phyloP scores from a whole-genome alignment of 92 coral and sea anemone genomes.

The Parazoanthus darwini region DNA sequence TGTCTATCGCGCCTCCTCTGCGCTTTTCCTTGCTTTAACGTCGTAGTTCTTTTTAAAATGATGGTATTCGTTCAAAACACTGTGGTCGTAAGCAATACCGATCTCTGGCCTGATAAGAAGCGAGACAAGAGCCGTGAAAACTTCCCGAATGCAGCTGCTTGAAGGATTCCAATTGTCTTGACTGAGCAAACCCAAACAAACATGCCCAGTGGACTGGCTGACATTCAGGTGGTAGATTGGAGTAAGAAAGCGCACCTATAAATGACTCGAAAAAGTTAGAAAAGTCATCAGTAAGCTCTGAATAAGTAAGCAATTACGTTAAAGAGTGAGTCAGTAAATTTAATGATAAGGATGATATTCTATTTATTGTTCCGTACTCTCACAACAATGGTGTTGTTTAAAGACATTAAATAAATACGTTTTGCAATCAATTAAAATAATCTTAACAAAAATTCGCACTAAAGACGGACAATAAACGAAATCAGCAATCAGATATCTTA shows the following conservation, averaged over 20 bases:
- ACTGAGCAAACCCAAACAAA: slow-evolving; percentile 64
- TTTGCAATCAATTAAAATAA: no score
- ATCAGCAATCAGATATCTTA: no score
- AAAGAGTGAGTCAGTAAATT: no score
- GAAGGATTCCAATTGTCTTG: slow-evolving; percentile 76
- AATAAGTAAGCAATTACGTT: no score
- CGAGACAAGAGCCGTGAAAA: slow-evolving; percentile 60
- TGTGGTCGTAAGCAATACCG: slow-evolving; percentile 60
- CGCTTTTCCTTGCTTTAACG: slow-evolving; percentile 59
- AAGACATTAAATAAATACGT: no score
- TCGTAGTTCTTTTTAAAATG: slow-evolving; percentile 36
- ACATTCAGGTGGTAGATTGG: slow-evolving; percentile 71
- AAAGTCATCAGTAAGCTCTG: background rate
- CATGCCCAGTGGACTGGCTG: slow-evolving; percentile 66
- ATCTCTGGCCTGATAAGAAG: slow-evolving; percentile 59
- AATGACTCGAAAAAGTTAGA: background rate
- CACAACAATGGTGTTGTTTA: no score
- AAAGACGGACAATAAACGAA: no score
- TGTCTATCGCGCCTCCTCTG: slow-evolving; percentile 24
- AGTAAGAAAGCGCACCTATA: slow-evolving; percentile 66
- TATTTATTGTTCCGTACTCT: no score
- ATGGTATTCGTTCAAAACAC: slow-evolving; percentile 41
- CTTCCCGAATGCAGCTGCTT: slow-evolving; percentile 57
- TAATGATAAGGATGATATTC: no score
- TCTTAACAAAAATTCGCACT: no score